These are phyloP conservation scores for Copidosoma floridanum DNA, from an alignment of 1,140 invertebrate species.

Conservation along the genomic window DNA sequence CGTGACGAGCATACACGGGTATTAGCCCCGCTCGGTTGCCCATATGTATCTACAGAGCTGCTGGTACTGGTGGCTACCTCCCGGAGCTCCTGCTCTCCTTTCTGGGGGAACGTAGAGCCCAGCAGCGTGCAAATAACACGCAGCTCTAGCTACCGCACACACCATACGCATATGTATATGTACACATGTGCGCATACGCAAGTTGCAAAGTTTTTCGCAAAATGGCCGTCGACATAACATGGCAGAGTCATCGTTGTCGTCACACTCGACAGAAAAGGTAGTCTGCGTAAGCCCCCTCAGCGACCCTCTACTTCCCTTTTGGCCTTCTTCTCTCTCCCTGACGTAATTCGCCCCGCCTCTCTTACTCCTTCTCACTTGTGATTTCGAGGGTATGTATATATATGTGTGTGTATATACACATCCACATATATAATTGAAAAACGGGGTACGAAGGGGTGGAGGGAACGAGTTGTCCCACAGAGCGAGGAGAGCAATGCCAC, in stretches of 20 bases:
- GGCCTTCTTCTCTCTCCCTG: not conserved
- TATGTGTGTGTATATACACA: too few relatives aligned
- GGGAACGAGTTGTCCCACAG: too few relatives aligned
- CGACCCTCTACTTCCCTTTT: conserved; percentile 19
- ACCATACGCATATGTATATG: too few relatives aligned
- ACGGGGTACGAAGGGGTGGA: too few relatives aligned
- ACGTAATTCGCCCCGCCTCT: conserved; percentile 23
- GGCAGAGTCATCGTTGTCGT: too few relatives aligned
- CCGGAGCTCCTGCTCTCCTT: not conserved
- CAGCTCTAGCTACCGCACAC: not conserved
- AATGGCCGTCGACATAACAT: conserved; percentile 59
- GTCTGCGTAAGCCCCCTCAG: conserved; percentile 47
- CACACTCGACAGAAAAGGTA: conserved; percentile 54
- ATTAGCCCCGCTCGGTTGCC: conserved; percentile 41
- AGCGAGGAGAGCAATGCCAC: conserved; percentile 45
- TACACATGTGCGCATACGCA: not conserved
- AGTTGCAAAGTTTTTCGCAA: conserved; percentile 53
- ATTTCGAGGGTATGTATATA: conserved; percentile 49
- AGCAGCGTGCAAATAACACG: not conserved
- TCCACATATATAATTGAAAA: too few relatives aligned
- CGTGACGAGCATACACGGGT: conserved; percentile 49
- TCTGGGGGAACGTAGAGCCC: too few relatives aligned
- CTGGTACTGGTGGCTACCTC: not conserved
- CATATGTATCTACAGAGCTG: conserved; percentile 25
- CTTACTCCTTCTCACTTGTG: conserved; percentile 40